A percentile compares a stretch with the other conserved stretches of the same genome.
These are phyloP conservation scores for Paradoxurus hermaphroditus DNA, from an alignment of 2,113 vertebrate species.

Conservation along the genomic window DNA sequence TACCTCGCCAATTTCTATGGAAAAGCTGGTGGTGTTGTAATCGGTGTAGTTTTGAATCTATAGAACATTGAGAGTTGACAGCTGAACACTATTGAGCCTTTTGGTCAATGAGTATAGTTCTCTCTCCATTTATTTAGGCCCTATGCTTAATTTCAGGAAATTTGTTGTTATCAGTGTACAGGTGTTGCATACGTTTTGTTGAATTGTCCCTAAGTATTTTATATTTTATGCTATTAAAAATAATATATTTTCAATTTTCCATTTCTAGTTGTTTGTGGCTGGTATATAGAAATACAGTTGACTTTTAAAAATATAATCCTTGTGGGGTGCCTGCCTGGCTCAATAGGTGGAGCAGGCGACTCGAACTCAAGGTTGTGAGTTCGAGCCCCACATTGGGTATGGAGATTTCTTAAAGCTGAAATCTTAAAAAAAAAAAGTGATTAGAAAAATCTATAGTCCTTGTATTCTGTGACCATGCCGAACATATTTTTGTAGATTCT, in stretches of 20 bases:
- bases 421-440: too few species aligned
- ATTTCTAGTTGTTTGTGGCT: not conserved
- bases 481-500: not conserved
- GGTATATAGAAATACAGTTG: not conserved
- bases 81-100: not conserved
- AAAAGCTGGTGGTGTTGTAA: not conserved
- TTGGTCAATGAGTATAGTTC: not conserved
- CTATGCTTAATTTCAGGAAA: not conserved
- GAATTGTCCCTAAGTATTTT: not conserved
- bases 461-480: not conserved
- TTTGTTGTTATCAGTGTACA: not conserved
- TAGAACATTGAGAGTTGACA: not conserved
- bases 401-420: too few species aligned
- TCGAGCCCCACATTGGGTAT: too few species aligned
- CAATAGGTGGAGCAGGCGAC: too few species aligned
- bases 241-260: not conserved
- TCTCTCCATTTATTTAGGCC: not conserved
- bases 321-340: not conserved
- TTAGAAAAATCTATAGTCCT: not conserved
- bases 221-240: not conserved
- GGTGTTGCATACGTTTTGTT: not conserved
- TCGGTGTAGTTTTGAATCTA: not conserved
- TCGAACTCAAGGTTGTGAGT: too few species aligned
- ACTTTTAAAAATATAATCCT: not conserved
- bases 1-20: not conserved